Evolutionary conservation across 2,888 invertebrate species (phyloP), one percentile per base, ranked within the genome.

Genomic region (Lamellibrachia columna): DNA sequence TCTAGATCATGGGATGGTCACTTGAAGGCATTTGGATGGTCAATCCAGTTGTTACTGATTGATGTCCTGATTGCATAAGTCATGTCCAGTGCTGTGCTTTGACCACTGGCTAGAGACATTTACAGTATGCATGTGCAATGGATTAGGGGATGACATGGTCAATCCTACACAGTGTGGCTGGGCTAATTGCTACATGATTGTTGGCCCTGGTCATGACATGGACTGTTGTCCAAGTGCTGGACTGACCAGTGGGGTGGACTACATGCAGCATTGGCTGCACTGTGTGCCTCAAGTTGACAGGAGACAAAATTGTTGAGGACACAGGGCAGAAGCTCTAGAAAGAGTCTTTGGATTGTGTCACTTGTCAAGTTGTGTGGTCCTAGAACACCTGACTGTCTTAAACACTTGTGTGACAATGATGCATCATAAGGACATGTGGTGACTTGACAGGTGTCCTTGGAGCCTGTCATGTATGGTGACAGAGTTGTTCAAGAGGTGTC

Each of bases 61-160:
- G n/a, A 6, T 11, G 75, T 40, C 22, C 75, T 75, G 75, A 75
- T 75, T 75, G 75, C 75, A 75, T 75, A 75, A 75, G 75, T 75
- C 75, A 75, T 15, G 22, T 75, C 75, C 75, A 75, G 75, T 75
- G 75, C 75, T 75, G 75, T 22, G 22, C 75, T 2, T 15, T 75
- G 75, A 75, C 75, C 75, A 75, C 75, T 75, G 75, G 40, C 40
- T 40, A 40, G 40, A 40, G 40, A 40, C 40, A 40, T 40, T 75
- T 22, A 75, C 75, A 75, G 75, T 75, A 75, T 75, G 75, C 75
- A 75, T 75, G 75, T n/a, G 40, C 75, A 9, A 15, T 75, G 75
- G 75, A 75, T 75, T 75, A 75, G 15, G 75, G n/a, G 75, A 75
- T 75, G 75, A 75, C 75, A 75, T 75, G 75, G 75, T 75, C 75